These are phyloP conservation scores for Glomeris maerens DNA, from an alignment of 1,140 invertebrate species.

Conservation along the genomic window DNA sequence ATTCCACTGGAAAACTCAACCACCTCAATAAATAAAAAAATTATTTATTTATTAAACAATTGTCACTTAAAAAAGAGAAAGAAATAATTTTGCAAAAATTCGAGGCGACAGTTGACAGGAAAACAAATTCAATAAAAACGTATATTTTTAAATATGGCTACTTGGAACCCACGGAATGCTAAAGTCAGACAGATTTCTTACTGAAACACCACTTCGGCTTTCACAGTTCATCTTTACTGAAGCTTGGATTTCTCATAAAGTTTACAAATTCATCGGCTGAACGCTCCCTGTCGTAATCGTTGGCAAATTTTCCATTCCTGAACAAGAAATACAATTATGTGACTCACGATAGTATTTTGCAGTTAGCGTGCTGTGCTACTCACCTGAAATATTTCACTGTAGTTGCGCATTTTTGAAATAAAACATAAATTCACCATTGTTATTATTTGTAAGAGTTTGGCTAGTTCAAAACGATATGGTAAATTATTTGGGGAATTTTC, in stretches of 20 bases:
- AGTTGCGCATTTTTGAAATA: conserved; percentile 14
- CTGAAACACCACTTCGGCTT: too few species aligned
- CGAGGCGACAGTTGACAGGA: too few species aligned
- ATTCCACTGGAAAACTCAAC: too few species aligned
- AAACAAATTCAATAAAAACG: too few species aligned
- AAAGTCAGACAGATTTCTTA: too few species aligned
- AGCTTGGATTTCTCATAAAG: conserved; percentile 33
- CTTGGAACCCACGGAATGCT: too few species aligned
- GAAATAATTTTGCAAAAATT: too few species aligned
- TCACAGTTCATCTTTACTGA: conserved; percentile 25
- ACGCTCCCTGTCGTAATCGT: conserved; percentile 31
- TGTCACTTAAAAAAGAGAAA: too few species aligned
- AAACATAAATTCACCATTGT: conserved; percentile 1
- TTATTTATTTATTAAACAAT: too few species aligned
- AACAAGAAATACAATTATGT: conserved; percentile 18
- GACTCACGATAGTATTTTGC: not conserved
- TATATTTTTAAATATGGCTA: too few species aligned
- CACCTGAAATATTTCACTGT: conserved; percentile 33
- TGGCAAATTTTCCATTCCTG: conserved; percentile 30
- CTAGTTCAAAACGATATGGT: not conserved
- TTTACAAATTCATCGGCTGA: conserved; percentile 34
- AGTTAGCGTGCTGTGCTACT: conserved; percentile 17
- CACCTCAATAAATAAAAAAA: too few species aligned
- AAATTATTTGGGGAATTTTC: conserved; percentile 13
- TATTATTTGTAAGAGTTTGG: conserved; percentile 5